Percentiles rank a stretch among this genome's conserved stretches.
Conservation (phyloP, 2,113 vertebrate genomes). For the Okapia johnstoni region DNA sequence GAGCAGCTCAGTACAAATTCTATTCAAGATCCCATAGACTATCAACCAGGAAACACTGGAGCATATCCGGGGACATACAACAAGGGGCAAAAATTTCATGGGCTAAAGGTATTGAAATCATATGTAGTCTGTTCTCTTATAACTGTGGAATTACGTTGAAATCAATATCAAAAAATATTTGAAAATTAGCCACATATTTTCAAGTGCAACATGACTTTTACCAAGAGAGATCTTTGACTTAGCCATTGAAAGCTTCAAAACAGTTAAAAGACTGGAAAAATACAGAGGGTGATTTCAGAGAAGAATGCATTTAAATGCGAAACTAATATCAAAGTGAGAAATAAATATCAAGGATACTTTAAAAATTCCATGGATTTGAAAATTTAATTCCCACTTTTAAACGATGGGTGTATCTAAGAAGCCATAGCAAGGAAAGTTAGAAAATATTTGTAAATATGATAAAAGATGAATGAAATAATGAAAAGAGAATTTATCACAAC, state of each 20-base stretch:
- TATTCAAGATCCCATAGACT: not conserved
- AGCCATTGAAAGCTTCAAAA: not conserved
- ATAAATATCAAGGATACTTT: not conserved
- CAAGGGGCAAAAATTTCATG: not conserved
- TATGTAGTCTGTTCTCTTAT: not conserved
- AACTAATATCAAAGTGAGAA: not conserved
- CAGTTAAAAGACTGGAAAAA: not conserved
- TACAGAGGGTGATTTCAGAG: not conserved
- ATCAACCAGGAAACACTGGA: not conserved
- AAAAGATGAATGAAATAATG: not conserved
- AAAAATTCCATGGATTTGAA: not conserved
- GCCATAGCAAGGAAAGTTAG: not conserved
- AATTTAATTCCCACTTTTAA: not conserved
- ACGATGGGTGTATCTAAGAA: not conserved
- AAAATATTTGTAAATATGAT: not conserved
- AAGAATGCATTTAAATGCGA: not conserved
- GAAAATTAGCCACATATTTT: not conserved
- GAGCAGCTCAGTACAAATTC: not conserved
- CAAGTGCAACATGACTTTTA: not conserved
- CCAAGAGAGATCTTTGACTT: not conserved
- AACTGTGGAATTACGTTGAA: not conserved
- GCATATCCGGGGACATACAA: not conserved
- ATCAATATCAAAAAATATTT: not conserved
- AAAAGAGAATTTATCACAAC: not conserved
- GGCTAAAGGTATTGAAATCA: not conserved